Evolutionary conservation across 2,888 invertebrate genomes (phyloP).

Genomic region (Spisula solida): DNA sequence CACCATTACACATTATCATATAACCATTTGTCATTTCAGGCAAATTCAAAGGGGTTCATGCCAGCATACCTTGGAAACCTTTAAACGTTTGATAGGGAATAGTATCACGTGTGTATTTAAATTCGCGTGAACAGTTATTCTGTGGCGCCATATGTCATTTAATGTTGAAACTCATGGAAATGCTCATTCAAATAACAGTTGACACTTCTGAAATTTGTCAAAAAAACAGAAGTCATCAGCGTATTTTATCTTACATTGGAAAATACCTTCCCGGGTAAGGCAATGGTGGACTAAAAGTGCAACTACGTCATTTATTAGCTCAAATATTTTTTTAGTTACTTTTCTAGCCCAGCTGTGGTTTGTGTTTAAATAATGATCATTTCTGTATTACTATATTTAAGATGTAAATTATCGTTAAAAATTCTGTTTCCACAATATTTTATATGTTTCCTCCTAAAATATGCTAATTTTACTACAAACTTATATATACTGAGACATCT

Average conservation of each 20-base stretch:
- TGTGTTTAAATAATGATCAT: slow-evolving; percentile 20
- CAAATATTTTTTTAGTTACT: background rate
- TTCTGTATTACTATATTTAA: slow-evolving; percentile 30
- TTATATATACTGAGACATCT: no score
- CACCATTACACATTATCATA: no score
- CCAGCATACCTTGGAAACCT: slow-evolving; percentile 77
- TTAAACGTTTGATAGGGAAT: slow-evolving; percentile 75
- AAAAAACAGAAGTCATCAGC: background rate
- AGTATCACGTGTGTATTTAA: slow-evolving; percentile 32
- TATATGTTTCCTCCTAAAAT: background rate
- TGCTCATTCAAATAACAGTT: background rate
- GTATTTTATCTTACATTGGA: background rate
- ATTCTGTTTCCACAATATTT: background rate
- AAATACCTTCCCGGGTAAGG: background rate
- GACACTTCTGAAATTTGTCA: no score
- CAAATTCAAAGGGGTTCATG: slow-evolving; percentile 80
- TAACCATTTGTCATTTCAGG: slow-evolving; percentile 73
- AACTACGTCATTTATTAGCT: background rate
- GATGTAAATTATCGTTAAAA: slow-evolving; percentile 31
- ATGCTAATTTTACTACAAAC: no score
- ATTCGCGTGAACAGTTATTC: background rate
- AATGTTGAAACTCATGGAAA: slow-evolving; percentile 22
- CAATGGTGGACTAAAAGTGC: background rate
- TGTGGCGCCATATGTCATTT: slow-evolving; percentile 20
- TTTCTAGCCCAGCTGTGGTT: background rate